These are phyloP conservation scores for Drosophila kanekoi DNA, from an alignment of 2,888 invertebrate genomes.

Conservation along the genomic window DNA sequence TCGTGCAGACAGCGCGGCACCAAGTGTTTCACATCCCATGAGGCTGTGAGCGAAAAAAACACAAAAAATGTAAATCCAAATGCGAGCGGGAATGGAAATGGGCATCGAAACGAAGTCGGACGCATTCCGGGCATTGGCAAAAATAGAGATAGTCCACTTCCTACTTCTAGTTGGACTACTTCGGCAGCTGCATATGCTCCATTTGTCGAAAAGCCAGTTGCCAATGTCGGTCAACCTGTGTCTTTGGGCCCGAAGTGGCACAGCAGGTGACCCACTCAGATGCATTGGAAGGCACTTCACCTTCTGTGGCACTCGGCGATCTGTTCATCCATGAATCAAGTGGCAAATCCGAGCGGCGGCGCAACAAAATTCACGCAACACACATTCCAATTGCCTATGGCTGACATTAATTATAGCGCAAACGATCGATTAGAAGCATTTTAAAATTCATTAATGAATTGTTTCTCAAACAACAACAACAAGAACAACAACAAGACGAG, in stretches of 20 bases:
- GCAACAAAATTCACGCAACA: constrained; percentile 57
- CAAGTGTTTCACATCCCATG: constrained; percentile 76
- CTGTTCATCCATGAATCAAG: constrained; percentile 27
- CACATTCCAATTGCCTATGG: constrained; percentile 71
- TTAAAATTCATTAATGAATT: constrained; percentile 81
- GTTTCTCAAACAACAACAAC: constrained; percentile 69
- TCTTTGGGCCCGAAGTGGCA: constrained; percentile 23
- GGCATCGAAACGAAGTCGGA: constrained; percentile 6
- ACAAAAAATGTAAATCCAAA: constrained; percentile 21
- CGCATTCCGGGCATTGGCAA: constrained; percentile 35
- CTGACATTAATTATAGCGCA: constrained; percentile 78
- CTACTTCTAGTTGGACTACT: constrained; percentile 4
- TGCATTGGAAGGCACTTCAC: not conserved
- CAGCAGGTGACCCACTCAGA: constrained; percentile 27
- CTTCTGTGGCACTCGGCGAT: not conserved
- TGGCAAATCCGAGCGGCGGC: constrained; percentile 23
- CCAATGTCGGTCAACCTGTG: constrained; percentile 12
- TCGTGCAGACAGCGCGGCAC: constrained; percentile 77
- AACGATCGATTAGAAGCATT: constrained; percentile 80
- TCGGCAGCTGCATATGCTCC: not conserved
- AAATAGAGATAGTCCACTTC: constrained; percentile 29
- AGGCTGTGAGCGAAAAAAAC: constrained; percentile 37
- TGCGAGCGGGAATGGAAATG: constrained; percentile 19
- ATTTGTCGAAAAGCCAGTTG: constrained; percentile 6
- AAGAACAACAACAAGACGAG: constrained; percentile 40